Evolutionary conservation across 2,888 invertebrate genomes (phyloP).

Genomic region (Ceramica pisi): DNA sequence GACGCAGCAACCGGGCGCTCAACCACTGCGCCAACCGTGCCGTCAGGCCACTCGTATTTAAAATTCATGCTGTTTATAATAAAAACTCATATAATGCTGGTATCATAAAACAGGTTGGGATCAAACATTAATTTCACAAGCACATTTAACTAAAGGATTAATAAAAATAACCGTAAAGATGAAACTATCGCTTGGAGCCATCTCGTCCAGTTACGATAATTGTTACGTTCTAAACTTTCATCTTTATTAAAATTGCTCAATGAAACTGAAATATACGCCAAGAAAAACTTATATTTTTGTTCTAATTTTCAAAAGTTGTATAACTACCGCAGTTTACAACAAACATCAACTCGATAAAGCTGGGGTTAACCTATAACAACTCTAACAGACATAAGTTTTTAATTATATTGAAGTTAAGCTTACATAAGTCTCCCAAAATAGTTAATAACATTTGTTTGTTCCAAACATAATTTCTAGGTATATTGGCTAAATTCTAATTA

Average conservation of each 20-base stretch:
- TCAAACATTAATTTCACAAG: conserved; percentile 5
- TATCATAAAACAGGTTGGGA: conserved; percentile 23
- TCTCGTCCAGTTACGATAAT: background rate
- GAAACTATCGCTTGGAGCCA: conserved; percentile 14
- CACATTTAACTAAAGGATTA: conserved; percentile 22
- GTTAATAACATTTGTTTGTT: background rate
- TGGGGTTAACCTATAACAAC: background rate
- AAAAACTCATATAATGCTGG: conserved; percentile 27
- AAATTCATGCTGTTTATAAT: background rate
- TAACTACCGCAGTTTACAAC: background rate
- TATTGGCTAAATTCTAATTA: background rate
- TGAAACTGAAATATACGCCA: conserved; percentile 11
- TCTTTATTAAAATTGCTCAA: conserved; percentile 11
- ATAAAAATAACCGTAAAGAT: conserved; percentile 43
- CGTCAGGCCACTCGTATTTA: background rate
- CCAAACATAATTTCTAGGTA: background rate
- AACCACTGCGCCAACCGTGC: no score
- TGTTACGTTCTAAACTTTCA: conserved; percentile 16
- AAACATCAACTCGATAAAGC: background rate
- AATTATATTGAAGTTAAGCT: background rate
- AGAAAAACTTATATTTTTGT: background rate
- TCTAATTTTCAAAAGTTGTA: conserved; percentile 1
- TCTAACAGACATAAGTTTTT: background rate
- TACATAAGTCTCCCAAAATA: background rate
- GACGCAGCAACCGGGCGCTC: no score